Evolutionary conservation across 2,113 vertebrate species (phyloP).

Genomic region (Passerina amoena): DNA sequence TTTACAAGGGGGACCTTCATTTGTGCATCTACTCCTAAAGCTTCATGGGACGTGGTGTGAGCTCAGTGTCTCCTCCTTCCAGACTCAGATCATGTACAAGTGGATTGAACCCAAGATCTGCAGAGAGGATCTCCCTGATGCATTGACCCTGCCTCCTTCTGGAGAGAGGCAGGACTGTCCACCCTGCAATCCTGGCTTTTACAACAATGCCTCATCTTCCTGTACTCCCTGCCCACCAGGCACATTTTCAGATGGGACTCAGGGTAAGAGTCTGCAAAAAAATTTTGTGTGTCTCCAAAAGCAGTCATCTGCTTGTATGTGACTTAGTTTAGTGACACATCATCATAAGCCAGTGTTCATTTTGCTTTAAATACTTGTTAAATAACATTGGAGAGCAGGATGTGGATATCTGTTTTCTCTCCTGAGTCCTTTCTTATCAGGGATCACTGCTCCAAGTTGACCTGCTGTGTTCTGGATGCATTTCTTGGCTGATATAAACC

Average conservation of each 20-base stretch:
- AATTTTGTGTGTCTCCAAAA: background rate
- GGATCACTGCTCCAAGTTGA: background rate
- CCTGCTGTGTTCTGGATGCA: background rate
- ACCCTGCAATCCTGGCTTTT: constrained; percentile 96
- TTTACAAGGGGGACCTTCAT: background rate
- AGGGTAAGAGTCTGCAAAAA: constrained; percentile 72
- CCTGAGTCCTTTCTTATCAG: background rate
- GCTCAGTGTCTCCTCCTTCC: background rate
- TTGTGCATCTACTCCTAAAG: background rate
- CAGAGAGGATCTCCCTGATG: constrained; percentile 79
- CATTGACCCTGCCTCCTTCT: constrained; percentile 84
- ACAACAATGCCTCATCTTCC: constrained; percentile 88
- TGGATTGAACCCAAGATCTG: constrained; percentile 97
- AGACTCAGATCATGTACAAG: constrained; percentile 94
- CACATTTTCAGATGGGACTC: constrained; percentile 88
- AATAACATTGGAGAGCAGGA: background rate
- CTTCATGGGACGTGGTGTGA: background rate
- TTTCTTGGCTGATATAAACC: background rate
- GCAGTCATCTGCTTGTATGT: background rate
- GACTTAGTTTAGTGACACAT: background rate
- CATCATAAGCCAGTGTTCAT: background rate
- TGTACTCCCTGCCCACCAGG: constrained; percentile 89
- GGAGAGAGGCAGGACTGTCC: constrained; percentile 91
- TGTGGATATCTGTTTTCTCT: background rate
- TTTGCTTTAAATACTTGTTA: background rate